Conservation (phyloP, 2,888 invertebrate genomes). For the Lycocerus yunnanus region DNA sequence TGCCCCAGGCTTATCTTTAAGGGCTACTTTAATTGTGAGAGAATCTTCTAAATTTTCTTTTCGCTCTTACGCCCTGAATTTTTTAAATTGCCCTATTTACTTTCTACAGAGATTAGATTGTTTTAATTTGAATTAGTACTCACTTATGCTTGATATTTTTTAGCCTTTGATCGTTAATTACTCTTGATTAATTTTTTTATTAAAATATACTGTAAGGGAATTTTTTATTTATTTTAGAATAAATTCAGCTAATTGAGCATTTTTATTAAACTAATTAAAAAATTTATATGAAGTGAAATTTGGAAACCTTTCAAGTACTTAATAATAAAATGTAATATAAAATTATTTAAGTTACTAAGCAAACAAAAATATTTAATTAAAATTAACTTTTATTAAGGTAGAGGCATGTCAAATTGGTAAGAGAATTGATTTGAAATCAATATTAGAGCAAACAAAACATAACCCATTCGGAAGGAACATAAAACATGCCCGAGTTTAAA, state of each 20-base stretch:
- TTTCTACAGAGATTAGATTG: slow-evolving; percentile 41
- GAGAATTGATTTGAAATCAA: slow-evolving; percentile 22
- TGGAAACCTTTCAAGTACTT: background rate
- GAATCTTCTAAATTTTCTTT: slow-evolving; percentile 44
- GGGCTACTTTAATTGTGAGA: slow-evolving; percentile 55
- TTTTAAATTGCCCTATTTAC: slow-evolving; percentile 54
- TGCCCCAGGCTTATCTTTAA: slow-evolving; percentile 56
- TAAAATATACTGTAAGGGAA: background rate
- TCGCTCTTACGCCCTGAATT: slow-evolving; percentile 32
- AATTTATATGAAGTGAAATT: background rate
- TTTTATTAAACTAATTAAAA: background rate
- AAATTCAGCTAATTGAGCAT: background rate
- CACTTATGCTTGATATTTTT: background rate
- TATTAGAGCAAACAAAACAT: slow-evolving; percentile 43
- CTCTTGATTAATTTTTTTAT: background rate
- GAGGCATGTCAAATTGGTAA: slow-evolving; percentile 10
- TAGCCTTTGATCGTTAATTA: background rate
- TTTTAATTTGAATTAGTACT: slow-evolving; percentile 44
- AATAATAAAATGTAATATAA: background rate
- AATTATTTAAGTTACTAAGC: background rate
- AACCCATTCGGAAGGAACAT: slow-evolving; percentile 42
- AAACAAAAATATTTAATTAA: background rate
- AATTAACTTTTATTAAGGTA: slow-evolving; percentile 1
- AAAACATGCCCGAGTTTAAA: slow-evolving; percentile 42
- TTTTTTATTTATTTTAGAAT: background rate